Evolutionary conservation across 2,888 invertebrate species (phyloP), one percentile per base, ranked within the genome.

Genomic region (Nycteola revayana): DNA sequence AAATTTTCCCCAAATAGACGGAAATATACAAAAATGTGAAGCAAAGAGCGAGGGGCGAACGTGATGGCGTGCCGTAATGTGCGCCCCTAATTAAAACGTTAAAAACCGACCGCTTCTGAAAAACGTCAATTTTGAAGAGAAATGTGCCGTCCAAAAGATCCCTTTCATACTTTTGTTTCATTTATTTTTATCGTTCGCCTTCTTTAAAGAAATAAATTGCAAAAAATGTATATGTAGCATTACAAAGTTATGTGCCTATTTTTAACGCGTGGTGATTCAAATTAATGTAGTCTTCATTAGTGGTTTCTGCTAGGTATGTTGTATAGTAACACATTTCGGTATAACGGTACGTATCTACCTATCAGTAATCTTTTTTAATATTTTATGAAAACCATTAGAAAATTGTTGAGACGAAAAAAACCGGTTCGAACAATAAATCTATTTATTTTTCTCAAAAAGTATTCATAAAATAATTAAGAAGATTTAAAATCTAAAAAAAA

Each of bases 71-170:
- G 80, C 80, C 81, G 85, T 88, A 88, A 88, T 88, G 86, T 76
- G 85, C 85, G 86, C 86, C 87, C 86, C 88, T 88, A 87, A 88
- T 88, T 87, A 87, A 88, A 87, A 87, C 81, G 87, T 87, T 88
- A 87, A 88, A 87, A 88, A 88, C 84, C 84, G 69, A 80, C 85
- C 75, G 83, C 72, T 86, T 79, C 82, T 78, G 83, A 85, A 88
- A 86, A 85, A 85, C 80, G 87, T 84, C 87, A 87, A 84, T 87
- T 88, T 75, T 75, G 80, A 86, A 86, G 85, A 87, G 84, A 86
- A 84, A 88, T 86, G 85, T 85, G 78, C 82, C 87, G 80, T 82
- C 77, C 78, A 75, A 73, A 71, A 69, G 71, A 83, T 83, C 78
- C 74, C 72, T 82, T 82, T 82, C 81, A 79, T 85, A 81, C 80